Base-by-base conservation (phyloP, 2,113 vertebrate genomes). In the Baryphthengus martii region DNA sequence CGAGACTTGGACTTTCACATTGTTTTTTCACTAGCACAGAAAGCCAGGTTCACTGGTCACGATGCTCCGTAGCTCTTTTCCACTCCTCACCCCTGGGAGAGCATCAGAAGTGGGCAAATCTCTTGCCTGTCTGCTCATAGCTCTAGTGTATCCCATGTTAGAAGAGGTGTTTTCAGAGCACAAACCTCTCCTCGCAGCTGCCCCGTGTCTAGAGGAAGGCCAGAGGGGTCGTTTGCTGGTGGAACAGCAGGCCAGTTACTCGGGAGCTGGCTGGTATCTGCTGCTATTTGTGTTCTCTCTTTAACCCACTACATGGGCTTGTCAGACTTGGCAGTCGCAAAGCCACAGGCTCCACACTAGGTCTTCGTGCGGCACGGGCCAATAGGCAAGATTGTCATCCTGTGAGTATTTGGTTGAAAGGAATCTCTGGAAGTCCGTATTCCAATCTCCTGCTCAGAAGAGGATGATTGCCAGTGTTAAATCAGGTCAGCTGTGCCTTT, bases 191-290 rank as follows among this genome's bases (percentile, higher is more conserved):
- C 61, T 78, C 81, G 55, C 50, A 71, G 50, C 90, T 91, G 47
- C 6, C 28, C 21, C 0, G 0, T 33, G 35, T 19, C 74, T 25
- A 83, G 25, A 74, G 37, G 53, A 81, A 53, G 45, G 44, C 56
- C 6, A 3, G 77, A 78, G 28, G 10, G 10, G 13, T 70, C 67
- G 29, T 18, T 77, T 56, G 44, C 3, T 84, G 70, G 40, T 88
- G 61, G 31, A 85, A 71, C 17, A 78, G n/a, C 31, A 13, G 4
- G 26, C 4, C 6, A 70, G 63, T 37, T 53, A 50, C 42, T 45
- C 2, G 2, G 50, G 21, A 87, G 21, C 11, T 55, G 80, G 26
- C 42, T 85, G 66, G 7, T 59, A 50, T 19, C 52, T 79, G 47
- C 77, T 71, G 25, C 33, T n/a, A 9, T 70, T 81, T 75, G 35